Base-by-base conservation (phyloP, 2,113 vertebrate species). In the Leptobrachium leishanense region DNA sequence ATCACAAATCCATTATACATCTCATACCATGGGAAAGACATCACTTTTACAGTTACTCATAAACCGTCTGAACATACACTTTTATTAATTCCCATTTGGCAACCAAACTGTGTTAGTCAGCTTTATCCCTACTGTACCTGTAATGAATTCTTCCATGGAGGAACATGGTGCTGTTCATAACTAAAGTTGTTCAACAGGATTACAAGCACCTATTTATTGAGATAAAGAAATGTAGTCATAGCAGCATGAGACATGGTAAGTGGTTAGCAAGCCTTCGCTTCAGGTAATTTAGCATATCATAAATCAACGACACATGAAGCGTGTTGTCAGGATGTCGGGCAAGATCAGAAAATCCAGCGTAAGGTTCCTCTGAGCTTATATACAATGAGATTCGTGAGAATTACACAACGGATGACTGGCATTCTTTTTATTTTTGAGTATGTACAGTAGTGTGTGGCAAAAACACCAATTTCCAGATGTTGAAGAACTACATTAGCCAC, bases 251-350 rank as follows among this genome's bases (percentile, higher is more conserved):
- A 64, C n/a, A 64, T 13, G 5, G 59, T 15, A 12, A 62, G 5
- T 15, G 13, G n/a, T 64, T 64, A 20, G n/a, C 62, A 64, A 31
- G 62, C 62, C 62, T 64, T 64, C 39, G 62, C 62, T 64, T 64
- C 62, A 39, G 62, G 62, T 31, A 64, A 64, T 64, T 2, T 64
- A 5, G 5, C 1, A 64, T 64, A 39, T 39, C 62, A 31, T 64
- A 64, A 64, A 31, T 64, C 62, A 64, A 39, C 5, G n/a, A 13
- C 13, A 13, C 62, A 64, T 13, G 13, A 6, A 64, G n/a, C 10
- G 20, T 64, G 55, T 4, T 31, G 62, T 64, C 62, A 64, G 6
- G n/a, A 64, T 9, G 62, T 6, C 9, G 4, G 6, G 31, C 62
- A 3, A 64, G 15, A 8, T 39, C 62, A 64, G n/a, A 64, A 5